Percentiles rank a stretch among this genome's conserved stretches.
These are phyloP conservation scores for Rhipidura dahli DNA, from an alignment of 2,113 vertebrate species.

Conservation along the genomic window DNA sequence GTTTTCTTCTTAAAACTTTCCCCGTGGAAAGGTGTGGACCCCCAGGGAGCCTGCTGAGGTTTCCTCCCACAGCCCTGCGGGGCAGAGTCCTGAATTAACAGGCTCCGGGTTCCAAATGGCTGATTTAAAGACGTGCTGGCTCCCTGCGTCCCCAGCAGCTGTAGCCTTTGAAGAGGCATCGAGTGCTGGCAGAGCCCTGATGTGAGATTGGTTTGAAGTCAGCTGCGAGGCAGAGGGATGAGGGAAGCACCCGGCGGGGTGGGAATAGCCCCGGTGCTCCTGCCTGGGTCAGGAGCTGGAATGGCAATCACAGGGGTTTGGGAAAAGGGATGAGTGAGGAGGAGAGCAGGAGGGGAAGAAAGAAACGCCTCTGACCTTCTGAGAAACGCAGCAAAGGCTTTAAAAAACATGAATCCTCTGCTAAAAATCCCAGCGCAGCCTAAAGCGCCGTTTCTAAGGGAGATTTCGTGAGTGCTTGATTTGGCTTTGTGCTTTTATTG, in stretches of 20 bases:
- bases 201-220: not conserved
- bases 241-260: not conserved
- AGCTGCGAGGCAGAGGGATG: not conserved
- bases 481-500: not conserved
- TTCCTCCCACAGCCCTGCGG: not conserved
- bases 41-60: rapidly evolving
- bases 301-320: not conserved
- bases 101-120: not conserved
- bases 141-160: not conserved
- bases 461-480: not conserved
- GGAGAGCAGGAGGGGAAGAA: not conserved
- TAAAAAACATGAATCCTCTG: not conserved
- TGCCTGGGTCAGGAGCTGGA: not conserved
- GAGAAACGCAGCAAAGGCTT: not conserved
- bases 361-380: not conserved
- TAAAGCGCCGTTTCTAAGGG: not conserved
- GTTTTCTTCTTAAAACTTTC: not conserved
- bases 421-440: not conserved
- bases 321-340: not conserved
- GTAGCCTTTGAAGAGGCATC: not conserved
- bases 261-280: not conserved
- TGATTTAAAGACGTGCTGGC: not conserved
- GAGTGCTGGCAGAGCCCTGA: not conserved
- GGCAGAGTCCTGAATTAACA: not conserved
- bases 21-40: not conserved